Evolutionary conservation across 1,140 invertebrate genomes (phyloP).

Genomic region (Drosophila truncata): DNA sequence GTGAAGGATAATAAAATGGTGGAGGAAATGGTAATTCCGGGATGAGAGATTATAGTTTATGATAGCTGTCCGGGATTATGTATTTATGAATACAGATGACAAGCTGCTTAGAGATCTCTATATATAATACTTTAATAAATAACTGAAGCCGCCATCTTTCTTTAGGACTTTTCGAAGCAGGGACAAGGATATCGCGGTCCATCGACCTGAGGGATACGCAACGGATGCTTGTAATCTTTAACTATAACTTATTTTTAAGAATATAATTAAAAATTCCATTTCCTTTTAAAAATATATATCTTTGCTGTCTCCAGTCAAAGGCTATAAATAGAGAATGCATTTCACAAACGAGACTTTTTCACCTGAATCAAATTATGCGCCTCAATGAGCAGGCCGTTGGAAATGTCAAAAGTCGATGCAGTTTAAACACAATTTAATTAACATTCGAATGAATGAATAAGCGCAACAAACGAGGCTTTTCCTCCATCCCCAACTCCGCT

Average conservation of each 20-base stretch:
- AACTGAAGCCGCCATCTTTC: constrained; percentile 5
- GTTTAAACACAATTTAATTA: constrained; percentile 80
- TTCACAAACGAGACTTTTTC: constrained; percentile 44
- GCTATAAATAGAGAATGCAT: constrained; percentile 9
- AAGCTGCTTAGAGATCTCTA: constrained; percentile 29
- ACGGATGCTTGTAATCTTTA: no score
- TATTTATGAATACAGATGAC: constrained; percentile 3
- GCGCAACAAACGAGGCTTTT: constrained; percentile 37
- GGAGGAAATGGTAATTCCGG: background rate
- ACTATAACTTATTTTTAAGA: no score
- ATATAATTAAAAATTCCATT: no score
- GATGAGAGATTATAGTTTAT: constrained; percentile 28
- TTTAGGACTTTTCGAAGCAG: constrained; percentile 72
- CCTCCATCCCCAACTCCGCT: no score
- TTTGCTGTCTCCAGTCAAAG: constrained; percentile 10
- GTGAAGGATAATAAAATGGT: no score
- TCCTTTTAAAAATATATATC: background rate
- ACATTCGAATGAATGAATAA: constrained; percentile 59
- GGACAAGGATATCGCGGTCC: constrained; percentile 70
- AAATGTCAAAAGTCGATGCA: constrained; percentile 59
- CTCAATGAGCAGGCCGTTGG: constrained; percentile 58
- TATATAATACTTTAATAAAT: constrained; percentile 19
- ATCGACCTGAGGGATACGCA: constrained; percentile 74
- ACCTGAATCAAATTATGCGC: constrained; percentile 66
- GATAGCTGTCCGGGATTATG: constrained; percentile 28